A percentile compares a stretch with the other conserved stretches of the same genome.
Evolutionary conservation across 2,888 invertebrate genomes (phyloP).

Genomic region (Acanthosepion esculentum): DNA sequence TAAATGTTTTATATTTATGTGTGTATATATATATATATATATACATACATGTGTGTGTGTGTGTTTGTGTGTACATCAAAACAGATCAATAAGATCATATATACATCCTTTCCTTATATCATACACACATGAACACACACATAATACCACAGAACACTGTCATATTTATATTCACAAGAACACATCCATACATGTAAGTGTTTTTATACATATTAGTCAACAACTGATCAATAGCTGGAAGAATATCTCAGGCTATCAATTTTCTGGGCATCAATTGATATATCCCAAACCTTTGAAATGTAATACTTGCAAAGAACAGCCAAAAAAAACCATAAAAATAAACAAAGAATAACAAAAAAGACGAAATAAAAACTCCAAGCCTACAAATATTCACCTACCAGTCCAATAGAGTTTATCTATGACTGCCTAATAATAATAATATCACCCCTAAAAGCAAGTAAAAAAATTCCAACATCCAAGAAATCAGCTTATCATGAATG

Average conservation of each 20-base stretch:
- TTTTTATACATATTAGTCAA: neutral
- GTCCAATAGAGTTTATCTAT: neutral
- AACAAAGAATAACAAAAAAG: neutral
- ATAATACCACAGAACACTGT: too few relatives aligned
- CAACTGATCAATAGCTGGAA: neutral
- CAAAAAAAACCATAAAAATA: neutral
- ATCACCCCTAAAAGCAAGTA: neutral
- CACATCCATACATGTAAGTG: neutral
- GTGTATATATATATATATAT: neutral
- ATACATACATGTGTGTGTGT: neutral
- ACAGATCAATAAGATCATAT: neutral
- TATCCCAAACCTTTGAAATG: neutral
- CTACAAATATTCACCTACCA: neutral
- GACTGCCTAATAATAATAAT: neutral
- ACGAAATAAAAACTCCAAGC: neutral
- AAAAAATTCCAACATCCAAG: neutral
- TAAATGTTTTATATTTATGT: too few relatives aligned
- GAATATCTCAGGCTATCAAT: slow-evolving; percentile 8
- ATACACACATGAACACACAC: neutral
- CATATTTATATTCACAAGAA: too few relatives aligned
- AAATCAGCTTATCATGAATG: neutral
- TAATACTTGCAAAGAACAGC: neutral
- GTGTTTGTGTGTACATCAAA: neutral
- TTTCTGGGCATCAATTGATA: slow-evolving; percentile 6
- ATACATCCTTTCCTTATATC: neutral